Evolutionary conservation across 2,113 vertebrate species (phyloP), one percentile per base, ranked within the genome.

Genomic region (Columba janthina): DNA sequence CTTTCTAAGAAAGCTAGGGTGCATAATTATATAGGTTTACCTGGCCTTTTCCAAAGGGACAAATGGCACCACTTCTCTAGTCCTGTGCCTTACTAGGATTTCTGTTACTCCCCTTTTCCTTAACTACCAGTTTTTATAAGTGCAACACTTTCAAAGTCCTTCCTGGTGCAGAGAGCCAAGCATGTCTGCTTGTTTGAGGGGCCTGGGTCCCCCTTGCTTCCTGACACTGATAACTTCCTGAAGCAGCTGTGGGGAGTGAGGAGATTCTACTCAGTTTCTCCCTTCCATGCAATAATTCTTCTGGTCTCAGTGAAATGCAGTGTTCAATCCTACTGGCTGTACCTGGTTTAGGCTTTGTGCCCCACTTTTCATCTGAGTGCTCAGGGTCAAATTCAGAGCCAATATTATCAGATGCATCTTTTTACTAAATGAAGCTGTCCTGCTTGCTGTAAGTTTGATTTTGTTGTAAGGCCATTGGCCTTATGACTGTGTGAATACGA

Each of bases 11-110:
- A 89, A 75, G 22, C 44, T 71, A 64, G 67, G 91, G 44, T 94
- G 91, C 95, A 95, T 94, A 96, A 93, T 97, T 91, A 90, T 79
- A 91, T 88, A 80, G 91, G 84, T 96, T 95, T 97, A 94, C 72
- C 93, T 94, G 91, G 72, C 83, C 61, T 90, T 85, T 93, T 94
- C 94, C 81, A 66, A 85, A 93, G 56, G 58, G 67, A 96, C 58
- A 93, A 91, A 82, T 64, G 82, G 64, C 64, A 76, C 58, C 81
- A 28, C 75, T 91, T 85, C 79, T 89, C 54, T 24, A 50, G 54
- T 85, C 46, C 51, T 36, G 85, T 25, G 89, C 64, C 60, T 79
- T 74, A 66, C 71, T 79, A 70, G 50, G 54, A 38, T 90, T 85
- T 73, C 87, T 53, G n/a, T 76, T 85, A 67, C 67, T 88, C 70